A percentile compares a stretch with the other conserved stretches of the same genome.
Conservation (phyloP, 2,113 vertebrate species). For the Rhodinocichla rosea region DNA sequence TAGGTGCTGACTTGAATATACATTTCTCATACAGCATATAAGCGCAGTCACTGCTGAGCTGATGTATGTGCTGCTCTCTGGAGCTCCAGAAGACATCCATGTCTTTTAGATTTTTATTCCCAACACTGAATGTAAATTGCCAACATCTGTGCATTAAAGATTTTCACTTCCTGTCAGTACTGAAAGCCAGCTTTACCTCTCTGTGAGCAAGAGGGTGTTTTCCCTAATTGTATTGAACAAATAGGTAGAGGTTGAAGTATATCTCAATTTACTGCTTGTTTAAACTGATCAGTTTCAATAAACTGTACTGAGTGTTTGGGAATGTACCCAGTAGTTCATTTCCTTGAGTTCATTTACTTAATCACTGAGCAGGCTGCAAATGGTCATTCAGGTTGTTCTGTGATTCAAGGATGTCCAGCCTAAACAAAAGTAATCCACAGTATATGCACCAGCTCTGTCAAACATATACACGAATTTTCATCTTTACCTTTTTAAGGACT, state of each 20-base stretch:
- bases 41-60: background rate
- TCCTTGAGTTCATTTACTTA: constrained; percentile 22
- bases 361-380: background rate
- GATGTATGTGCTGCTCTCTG: background rate
- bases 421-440: background rate
- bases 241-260: constrained; percentile 66
- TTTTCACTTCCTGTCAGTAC: constrained; percentile 2
- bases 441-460: background rate
- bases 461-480: background rate
- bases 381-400: background rate
- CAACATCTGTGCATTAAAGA: background rate
- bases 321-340: constrained; percentile 25
- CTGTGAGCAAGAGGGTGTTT: constrained; percentile 65
- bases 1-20: background rate
- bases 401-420: background rate
- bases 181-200: constrained; percentile 26
- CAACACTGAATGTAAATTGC: background rate
- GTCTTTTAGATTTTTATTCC: background rate
- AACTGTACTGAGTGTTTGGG: constrained; percentile 54
- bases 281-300: constrained; percentile 74
- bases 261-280: constrained; percentile 77
- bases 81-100: background rate
- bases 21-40: background rate
- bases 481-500: background rate
- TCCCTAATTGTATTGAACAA: constrained; percentile 71